Conservation (phyloP, 2,113 vertebrate genomes). For the Brachyhypopomus occidentalis region DNA sequence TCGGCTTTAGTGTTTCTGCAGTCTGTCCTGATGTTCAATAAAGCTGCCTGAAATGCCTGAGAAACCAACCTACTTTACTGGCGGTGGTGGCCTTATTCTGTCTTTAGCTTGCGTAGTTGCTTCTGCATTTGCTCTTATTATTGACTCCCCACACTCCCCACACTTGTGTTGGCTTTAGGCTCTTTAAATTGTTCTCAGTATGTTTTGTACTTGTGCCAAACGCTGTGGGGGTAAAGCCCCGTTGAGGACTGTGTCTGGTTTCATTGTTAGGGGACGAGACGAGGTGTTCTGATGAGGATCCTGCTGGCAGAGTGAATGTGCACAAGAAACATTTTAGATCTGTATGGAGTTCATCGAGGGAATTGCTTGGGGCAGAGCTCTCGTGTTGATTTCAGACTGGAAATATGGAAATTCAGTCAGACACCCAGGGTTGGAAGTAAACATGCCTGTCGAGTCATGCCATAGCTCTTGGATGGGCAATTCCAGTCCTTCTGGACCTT, state of each 20-base stretch:
- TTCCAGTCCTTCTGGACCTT: not conserved
- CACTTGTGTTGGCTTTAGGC: not conserved
- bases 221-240: slow-evolving; percentile 10
- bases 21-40: not conserved
- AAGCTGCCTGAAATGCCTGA: not conserved
- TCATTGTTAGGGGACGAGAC: not conserved
- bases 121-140: not conserved
- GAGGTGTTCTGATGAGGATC: slow-evolving; percentile 39
- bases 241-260: slow-evolving; percentile 5
- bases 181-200: slow-evolving; percentile 15
- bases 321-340: slow-evolving; percentile 28
- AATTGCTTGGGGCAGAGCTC: not conserved
- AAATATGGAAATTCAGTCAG: not conserved
- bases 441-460: not conserved
- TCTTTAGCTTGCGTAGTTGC: not conserved
- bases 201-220: not conserved
- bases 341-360: slow-evolving; percentile 2
- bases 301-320: slow-evolving; percentile 46
- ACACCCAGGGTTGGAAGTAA: not conserved
- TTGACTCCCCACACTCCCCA: not conserved
- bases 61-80: not conserved
- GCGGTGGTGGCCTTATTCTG: not conserved
- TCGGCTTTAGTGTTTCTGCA: not conserved
- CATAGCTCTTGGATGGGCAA: not conserved
- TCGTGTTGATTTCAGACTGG: not conserved